A percentile compares a stretch with the other conserved stretches of the same genome.
These are phyloP conservation scores for Pogonognathellus flavescens DNA, from an alignment of 1,140 invertebrate species.

Conservation along the genomic window DNA sequence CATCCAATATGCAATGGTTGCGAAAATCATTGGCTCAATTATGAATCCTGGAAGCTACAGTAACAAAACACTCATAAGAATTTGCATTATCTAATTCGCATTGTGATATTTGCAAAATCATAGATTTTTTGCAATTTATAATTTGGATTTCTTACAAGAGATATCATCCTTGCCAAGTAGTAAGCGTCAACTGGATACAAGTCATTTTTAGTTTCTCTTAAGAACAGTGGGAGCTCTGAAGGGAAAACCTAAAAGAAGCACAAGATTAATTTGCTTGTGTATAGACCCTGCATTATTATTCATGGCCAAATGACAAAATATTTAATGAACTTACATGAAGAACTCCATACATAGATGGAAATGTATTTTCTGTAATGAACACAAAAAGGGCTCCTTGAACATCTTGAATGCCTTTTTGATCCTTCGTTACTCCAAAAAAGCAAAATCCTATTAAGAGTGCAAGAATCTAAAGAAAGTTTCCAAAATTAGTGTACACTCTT, in stretches of 20 bases:
- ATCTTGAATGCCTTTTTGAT: constrained; percentile 84
- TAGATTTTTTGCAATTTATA: no score
- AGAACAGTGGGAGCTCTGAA: constrained; percentile 81
- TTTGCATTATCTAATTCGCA: no score
- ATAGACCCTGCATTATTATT: no score
- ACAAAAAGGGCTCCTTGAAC: constrained; percentile 87
- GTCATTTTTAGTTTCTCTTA: constrained; percentile 82
- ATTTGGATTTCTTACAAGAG: constrained; percentile 80
- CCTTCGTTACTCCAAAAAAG: constrained; percentile 78
- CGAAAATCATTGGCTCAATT: constrained; percentile 82
- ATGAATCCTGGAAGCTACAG: constrained; percentile 82
- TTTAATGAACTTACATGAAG: constrained; percentile 73
- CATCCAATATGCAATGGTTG: constrained; percentile 83
- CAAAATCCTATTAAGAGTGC: constrained; percentile 84
- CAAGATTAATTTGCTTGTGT: no score
- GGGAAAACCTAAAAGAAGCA: constrained; percentile 74
- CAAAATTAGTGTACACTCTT: neutral
- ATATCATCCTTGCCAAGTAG: constrained; percentile 81
- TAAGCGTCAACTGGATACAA: constrained; percentile 81
- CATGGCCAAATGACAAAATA: no score
- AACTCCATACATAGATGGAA: constrained; percentile 87
- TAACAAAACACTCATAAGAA: neutral
- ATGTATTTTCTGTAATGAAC: constrained; percentile 88
- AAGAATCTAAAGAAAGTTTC: constrained; percentile 69
- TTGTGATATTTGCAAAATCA: no score